Evolutionary conservation across 2,797 vertebrate genomes (phyloP), one percentile per base, ranked within the genome.

Genomic region (Tiaroga cobitis): DNA sequence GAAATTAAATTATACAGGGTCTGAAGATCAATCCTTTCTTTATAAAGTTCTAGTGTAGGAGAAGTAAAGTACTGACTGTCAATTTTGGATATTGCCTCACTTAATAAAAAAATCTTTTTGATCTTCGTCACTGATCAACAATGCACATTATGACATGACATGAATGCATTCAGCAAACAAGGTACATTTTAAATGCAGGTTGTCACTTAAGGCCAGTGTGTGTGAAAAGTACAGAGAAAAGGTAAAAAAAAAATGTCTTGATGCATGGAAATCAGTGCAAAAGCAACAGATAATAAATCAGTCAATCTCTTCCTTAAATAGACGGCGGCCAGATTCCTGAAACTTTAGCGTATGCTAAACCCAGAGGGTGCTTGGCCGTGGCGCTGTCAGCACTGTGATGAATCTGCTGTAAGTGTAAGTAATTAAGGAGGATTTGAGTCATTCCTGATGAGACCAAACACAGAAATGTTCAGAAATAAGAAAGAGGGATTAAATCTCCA

Each of bases 341-440:
- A 74, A 41, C 56, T 61, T 84, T 19, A 51, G 59, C 34, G 46
- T 84, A 77, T 63, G 51, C 67, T 84, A 70, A 78, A 59, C 82
- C 59, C 70, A 76, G 46, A 46, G 49, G 80, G 85, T 77, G 85
- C 63, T 61, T 77, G 72, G 79, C 46, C 51, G 4, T 69, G 51
- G 39, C 54, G 51, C 83, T 79, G 83, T 84, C 83, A 80, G 43
- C 74, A 70, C 37, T 54, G 86, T 74, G 82, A 70, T 75, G 34
- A 70, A 74, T 68, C 74, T 61, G 85, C 46, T 85, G 54, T 82
- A 82, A 86, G 82, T 87, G 87, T 87, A 72, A 72, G 87, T 88
- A 88, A 90, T 90, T 90, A 90, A 84, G 74, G 82, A 54, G 82
- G 89, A 90, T 88, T 90, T 86, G 32, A 87, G 79, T 82, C 81